Evolutionary conservation across 2,797 vertebrate species (phyloP).

Genomic region (Gymnoscopelus microlampas): DNA sequence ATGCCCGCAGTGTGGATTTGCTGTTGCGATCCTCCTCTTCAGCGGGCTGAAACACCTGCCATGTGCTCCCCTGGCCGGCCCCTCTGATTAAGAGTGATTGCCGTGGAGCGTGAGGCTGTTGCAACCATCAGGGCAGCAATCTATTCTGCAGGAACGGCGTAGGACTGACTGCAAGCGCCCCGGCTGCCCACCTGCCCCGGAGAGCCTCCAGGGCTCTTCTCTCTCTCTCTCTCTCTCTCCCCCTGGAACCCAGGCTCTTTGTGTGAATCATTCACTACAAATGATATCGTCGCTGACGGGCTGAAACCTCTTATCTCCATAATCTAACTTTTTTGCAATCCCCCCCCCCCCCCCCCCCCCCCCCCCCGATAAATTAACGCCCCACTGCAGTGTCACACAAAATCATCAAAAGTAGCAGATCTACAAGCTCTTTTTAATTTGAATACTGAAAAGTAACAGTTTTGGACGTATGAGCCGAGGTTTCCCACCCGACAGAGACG

Average conservation of each 20-base stretch:
- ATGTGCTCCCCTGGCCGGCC: constrained; percentile 70
- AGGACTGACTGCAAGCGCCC: constrained; percentile 41
- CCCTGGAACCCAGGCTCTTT: constrained; percentile 64
- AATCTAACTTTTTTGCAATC: no score
- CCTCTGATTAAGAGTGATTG: constrained; percentile 83
- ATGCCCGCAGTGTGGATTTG: constrained; percentile 68
- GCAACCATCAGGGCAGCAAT: constrained; percentile 75
- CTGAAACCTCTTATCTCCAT: no score
- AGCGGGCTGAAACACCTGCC: constrained; percentile 74
- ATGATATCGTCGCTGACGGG: constrained; percentile 61
- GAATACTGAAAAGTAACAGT: no score
- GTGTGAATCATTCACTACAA: constrained; percentile 84
- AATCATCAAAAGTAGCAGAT: no score
- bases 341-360: no score
- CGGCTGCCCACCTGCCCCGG: constrained; percentile 48
- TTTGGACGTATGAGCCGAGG: no score
- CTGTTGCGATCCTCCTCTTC: constrained; percentile 79
- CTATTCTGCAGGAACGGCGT: constrained; percentile 62
- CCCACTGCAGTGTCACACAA: no score
- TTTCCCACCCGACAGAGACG: no score
- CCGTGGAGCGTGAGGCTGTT: constrained; percentile 74
- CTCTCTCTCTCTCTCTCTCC: constrained; percentile 20
- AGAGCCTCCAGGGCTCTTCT: constrained; percentile 67
- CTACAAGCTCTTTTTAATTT: no score
- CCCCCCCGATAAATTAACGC: no score